Base-by-base conservation (phyloP, 2,797 vertebrate species). In the Momotus momota region DNA sequence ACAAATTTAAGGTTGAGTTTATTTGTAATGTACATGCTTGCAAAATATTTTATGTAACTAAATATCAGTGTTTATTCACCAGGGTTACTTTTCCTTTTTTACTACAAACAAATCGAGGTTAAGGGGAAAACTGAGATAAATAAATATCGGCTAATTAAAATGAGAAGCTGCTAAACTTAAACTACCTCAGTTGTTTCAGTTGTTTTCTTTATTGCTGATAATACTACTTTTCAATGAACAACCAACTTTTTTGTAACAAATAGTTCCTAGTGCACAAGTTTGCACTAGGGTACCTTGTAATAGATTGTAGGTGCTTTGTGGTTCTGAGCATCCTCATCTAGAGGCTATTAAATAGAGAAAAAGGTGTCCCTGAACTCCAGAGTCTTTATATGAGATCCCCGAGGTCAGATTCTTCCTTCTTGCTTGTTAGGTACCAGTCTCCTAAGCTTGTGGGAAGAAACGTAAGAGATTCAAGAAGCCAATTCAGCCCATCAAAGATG, bases 31-130 rank as follows among this genome's bases (percentile, higher is more conserved):
- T 5, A 3, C 33, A n/a, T 74, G 31, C 73, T 94, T 91, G 79
- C 64, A 79, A 54, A 90, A 62, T 95, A 75, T 90, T 91, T 92
- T 91, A 58, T 81, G 87, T 93, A 96, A 93, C 81, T 75, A 74
- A 91, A 86, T 88, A 86, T 18, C 73, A 41, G 15, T 75, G 61
- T 67, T 88, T 96, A 57, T 78, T 88, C 72, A 75, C 87, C 1
- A 3, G 49, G 85, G 81, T 85, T 90, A 72, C 35, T 93, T 78
- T 77, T 67, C n/a, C 60, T 77, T 72, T 86, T 49, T 54, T 74
- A 58, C 40, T 72, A 57, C 80, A 94, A 93, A 71, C 54, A 93
- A 89, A 33, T 43, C n/a, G 41, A 85, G 46, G n/a, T 87, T 81
- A 60, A 83, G 69, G 49, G 54, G 61, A 81, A 93, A 77, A 41